Evolutionary conservation across 2,888 invertebrate species (phyloP).

Genomic region (Eremobia ochroleuca): DNA sequence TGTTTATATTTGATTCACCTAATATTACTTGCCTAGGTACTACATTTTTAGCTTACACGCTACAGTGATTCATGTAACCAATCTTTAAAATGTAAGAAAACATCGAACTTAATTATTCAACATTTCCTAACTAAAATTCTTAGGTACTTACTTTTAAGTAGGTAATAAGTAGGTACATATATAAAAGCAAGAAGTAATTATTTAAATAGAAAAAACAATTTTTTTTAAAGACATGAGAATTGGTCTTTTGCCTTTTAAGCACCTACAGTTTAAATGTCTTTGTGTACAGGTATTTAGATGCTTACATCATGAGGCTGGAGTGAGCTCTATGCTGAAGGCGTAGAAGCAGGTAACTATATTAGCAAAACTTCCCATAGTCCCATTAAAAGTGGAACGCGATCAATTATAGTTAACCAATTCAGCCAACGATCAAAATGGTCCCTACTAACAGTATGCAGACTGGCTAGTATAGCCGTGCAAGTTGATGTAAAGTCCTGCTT

Average conservation of each 20-base stretch:
- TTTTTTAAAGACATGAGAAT: background rate
- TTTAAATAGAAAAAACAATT: background rate
- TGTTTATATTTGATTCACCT: no score
- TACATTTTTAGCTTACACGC: background rate
- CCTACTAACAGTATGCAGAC: background rate
- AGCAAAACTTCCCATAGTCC: background rate
- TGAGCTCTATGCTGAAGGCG: background rate
- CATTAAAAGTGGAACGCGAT: background rate
- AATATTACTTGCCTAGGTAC: background rate
- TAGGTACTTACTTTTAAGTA: background rate
- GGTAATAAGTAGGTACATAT: background rate
- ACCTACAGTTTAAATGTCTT: background rate
- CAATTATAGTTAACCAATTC: background rate
- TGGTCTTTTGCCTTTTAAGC: background rate
- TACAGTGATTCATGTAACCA: background rate
- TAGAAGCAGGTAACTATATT: background rate
- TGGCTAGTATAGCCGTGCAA: background rate
- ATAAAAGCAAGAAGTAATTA: background rate
- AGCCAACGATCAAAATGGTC: background rate
- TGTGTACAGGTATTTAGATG: background rate
- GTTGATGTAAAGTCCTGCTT: background rate
- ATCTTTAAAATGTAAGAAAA: background rate
- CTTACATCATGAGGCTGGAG: background rate
- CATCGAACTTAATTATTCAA: background rate
- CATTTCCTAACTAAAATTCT: background rate